Base-by-base conservation (phyloP, 2,888 invertebrate species). In the Odontomyia ornata region DNA sequence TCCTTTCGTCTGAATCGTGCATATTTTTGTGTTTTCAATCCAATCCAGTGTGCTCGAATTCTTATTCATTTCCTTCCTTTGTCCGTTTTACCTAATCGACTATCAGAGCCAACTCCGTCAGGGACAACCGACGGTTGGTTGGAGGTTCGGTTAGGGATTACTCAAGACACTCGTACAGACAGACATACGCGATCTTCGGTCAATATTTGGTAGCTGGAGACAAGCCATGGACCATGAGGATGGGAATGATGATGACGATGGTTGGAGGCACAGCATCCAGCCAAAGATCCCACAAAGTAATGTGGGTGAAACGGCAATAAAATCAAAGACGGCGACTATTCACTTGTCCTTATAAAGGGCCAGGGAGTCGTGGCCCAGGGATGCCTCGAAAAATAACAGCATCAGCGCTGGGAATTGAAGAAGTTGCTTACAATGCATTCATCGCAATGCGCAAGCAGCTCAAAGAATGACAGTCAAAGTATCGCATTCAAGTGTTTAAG, bases 291-390 rank as follows among this genome's bases (percentile, higher is more conserved):
- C n/a, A 36, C 36, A 36, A 36, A 36, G 36, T 36, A 18, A n/a
- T 65, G 65, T 65, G 65, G 65, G 65, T 65, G 65, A 65, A 36
- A 18, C 36, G 36, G 65, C 30, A 65, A 36, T 65, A 21, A 64
- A 64, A 27, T 64, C 65, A 65, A 65, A 65, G 36, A 36, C 3
- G n/a, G n/a, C n/a, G 36, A 36, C 65, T 18, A 36, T 65, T 65
- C 65, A 65, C 65, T 65, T 65, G 65, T 65, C 65, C 65, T 65
- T 65, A 36, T 65, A 65, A 36, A 65, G 65, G 1, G 30, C 65
- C n/a, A 21, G 30, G 5, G 65, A 62, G 62, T 11, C 36, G 21
- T 28, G 28, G 43, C 4, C 36, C 15, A 27, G 28, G 65, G 11
- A 36, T 36, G 23, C 30, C 11, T 65, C 65, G 30, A 43, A 65